These are phyloP conservation scores for Epizoanthus scotinus DNA, from an alignment of 92 coral and sea anemone genomes.

Conservation along the genomic window DNA sequence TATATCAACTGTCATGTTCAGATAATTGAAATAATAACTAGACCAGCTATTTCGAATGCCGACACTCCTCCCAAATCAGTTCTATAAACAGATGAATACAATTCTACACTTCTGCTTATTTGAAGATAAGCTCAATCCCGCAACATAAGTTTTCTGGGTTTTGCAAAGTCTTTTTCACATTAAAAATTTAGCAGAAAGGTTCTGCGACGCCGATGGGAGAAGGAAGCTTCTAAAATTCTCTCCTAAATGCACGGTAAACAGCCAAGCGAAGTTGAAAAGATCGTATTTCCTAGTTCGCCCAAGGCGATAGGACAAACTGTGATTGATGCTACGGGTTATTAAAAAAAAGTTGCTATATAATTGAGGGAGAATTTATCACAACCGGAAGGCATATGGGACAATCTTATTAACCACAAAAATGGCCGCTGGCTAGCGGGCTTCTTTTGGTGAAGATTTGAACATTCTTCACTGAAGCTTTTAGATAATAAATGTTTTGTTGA, in stretches of 20 bases:
- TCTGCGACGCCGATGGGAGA: slow-evolving; percentile 14
- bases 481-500: not conserved
- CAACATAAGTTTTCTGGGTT: not conserved
- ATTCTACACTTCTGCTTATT: slow-evolving; percentile 26
- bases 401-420: slow-evolving; percentile 45
- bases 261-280: slow-evolving; percentile 58
- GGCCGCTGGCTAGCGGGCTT: slow-evolving; percentile 44
- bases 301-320: slow-evolving; percentile 74
- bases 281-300: slow-evolving; percentile 87
- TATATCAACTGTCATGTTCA: slow-evolving; percentile 73
- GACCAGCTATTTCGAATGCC: slow-evolving; percentile 59
- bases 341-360: slow-evolving; percentile 74
- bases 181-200: not conserved
- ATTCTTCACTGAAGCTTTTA: slow-evolving; percentile 14
- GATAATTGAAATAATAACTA: slow-evolving; percentile 78
- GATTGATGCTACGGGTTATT: slow-evolving; percentile 67
- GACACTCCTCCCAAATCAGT: slow-evolving; percentile 62
- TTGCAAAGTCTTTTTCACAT: slow-evolving; percentile 6
- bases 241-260: slow-evolving; percentile 74
- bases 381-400: slow-evolving; percentile 53
- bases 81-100: slow-evolving; percentile 53
- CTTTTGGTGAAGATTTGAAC: slow-evolving; percentile 35
- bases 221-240: slow-evolving; percentile 45
- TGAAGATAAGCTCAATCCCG: slow-evolving; percentile 8
- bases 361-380: slow-evolving; percentile 59